These are phyloP conservation scores for Hippasteria phrygiana DNA, from an alignment of 53 echinoderm and acorn worm species.

Conservation along the genomic window DNA sequence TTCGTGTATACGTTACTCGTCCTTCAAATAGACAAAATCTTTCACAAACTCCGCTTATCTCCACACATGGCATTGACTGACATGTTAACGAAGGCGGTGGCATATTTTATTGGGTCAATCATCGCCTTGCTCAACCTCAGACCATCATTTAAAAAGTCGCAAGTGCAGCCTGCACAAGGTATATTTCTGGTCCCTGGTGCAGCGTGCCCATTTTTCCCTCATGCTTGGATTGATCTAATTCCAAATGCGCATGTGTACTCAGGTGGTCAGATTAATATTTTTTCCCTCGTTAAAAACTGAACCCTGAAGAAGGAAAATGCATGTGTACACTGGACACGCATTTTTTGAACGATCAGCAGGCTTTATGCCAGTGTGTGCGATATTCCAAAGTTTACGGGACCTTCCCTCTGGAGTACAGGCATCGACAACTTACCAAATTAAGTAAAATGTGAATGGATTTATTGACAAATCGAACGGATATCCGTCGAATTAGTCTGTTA, in stretches of 20 bases:
- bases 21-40: too few species aligned
- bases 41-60: not conserved
- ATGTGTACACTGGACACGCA: too few species aligned
- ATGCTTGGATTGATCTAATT: too few species aligned
- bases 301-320: too few species aligned
- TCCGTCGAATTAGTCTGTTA: slow-evolving; percentile 35
- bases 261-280: too few species aligned
- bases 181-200: not conserved
- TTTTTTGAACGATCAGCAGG: too few species aligned
- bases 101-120: not conserved
- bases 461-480: slow-evolving; percentile 49
- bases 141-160: not conserved
- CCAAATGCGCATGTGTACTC: too few species aligned
- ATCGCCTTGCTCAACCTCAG: not conserved
- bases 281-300: too few species aligned
- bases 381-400: not conserved
- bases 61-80: not conserved
- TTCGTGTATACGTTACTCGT: too few species aligned
- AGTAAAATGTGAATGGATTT: slow-evolving; percentile 49
- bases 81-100: not conserved
- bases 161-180: not conserved
- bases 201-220: not conserved
- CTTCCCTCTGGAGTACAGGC: not conserved
- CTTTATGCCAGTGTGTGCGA: too few species aligned
- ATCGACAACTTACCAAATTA: slow-evolving; percentile 33